Conservation (phyloP, 2,113 vertebrate genomes). For the Sylvilagus bachmani region DNA sequence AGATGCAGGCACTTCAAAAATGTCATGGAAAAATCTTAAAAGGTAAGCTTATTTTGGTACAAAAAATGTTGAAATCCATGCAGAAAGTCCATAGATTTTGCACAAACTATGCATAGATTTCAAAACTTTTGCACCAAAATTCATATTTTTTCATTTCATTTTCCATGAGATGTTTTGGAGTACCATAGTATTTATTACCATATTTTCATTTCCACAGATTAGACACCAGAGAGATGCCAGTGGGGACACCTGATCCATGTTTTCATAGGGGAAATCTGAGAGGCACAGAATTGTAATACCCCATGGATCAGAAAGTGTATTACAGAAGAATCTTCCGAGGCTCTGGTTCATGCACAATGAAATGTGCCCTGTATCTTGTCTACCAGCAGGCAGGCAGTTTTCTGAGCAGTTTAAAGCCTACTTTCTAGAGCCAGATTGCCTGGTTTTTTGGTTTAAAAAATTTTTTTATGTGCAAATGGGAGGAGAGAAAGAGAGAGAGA, state of each 20-base stretch:
- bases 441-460: neutral
- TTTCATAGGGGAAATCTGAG: conserved; percentile 42
- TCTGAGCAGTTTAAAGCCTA: neutral
- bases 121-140: too few species aligned
- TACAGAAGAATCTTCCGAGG: neutral
- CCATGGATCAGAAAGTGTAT: neutral
- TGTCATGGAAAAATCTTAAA: too few species aligned
- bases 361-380: neutral
- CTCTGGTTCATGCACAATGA: neutral
- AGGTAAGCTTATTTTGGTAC: too few species aligned
- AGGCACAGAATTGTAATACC: neutral
- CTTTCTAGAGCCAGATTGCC: neutral
- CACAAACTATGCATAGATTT: too few species aligned
- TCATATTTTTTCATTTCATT: too few species aligned
- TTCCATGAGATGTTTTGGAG: too few species aligned
- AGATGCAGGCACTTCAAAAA: too few species aligned
- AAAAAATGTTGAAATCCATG: too few species aligned
- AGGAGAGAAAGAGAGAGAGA: too few species aligned
- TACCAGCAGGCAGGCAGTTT: neutral
- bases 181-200: neutral
- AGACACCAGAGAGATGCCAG: neutral
- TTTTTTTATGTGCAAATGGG: too few species aligned
- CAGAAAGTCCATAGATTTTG: too few species aligned
- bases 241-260: neutral
- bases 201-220: conserved; percentile 12